Conservation (phyloP, 2,797 vertebrate genomes). For the Benthosema pterotum region DNA sequence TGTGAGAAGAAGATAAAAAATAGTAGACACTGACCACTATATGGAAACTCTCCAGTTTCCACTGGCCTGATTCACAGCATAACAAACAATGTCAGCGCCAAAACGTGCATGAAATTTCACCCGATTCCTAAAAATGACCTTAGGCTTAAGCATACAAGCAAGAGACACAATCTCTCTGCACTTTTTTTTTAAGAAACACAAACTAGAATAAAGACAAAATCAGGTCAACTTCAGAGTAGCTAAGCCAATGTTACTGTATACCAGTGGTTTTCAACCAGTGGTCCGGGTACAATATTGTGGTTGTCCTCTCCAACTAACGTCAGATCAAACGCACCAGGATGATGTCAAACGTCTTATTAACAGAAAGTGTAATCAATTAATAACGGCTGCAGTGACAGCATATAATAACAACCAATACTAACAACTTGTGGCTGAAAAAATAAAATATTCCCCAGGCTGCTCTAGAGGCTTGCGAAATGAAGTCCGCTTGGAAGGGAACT, state of each 20-base stretch:
- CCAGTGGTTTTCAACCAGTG: not conserved
- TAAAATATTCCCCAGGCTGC: conserved; percentile 68
- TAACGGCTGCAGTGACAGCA: conserved; percentile 50
- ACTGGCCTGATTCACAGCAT: conserved; percentile 37
- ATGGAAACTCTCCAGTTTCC: conserved; percentile 52
- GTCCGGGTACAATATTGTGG: too few species aligned
- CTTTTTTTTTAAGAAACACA: conserved; percentile 29
- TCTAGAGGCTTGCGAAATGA: conserved; percentile 67
- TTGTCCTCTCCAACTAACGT: conserved; percentile 13
- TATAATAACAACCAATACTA: conserved; percentile 62
- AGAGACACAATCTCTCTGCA: conserved; percentile 31
- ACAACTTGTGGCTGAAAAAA: conserved; percentile 65
- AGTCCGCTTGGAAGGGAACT: conserved; percentile 74
- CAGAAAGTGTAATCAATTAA: conserved; percentile 61
- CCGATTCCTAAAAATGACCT: too few species aligned
- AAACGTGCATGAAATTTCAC: conserved; percentile 40
- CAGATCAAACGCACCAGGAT: conserved; percentile 7
- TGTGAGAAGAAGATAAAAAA: conserved; percentile 47
- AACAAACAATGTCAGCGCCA: conserved; percentile 36
- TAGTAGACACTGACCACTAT: conserved; percentile 51
- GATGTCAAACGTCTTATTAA: conserved; percentile 39
- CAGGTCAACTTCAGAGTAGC: conserved; percentile 5
- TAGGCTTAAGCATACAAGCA: conserved; percentile 42
- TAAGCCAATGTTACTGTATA: conserved; percentile 1
- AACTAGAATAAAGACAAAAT: conserved; percentile 28